These are phyloP conservation scores for Daktulosphaira vitifoliae DNA, from an alignment of 1,140 invertebrate genomes.

Conservation along the genomic window DNA sequence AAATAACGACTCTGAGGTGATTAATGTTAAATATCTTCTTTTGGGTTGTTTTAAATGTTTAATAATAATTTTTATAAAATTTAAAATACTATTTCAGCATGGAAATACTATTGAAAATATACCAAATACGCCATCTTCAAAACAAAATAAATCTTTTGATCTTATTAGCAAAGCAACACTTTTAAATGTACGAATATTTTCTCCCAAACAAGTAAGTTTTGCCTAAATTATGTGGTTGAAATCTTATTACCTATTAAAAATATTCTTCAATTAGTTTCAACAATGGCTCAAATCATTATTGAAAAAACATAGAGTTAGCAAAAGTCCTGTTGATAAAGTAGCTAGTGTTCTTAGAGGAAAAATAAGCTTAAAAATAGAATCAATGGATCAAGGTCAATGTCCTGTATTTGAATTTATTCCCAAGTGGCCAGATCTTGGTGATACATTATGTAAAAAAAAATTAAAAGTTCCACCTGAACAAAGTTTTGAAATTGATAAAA, in stretches of 20 bases:
- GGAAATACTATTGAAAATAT: not conserved
- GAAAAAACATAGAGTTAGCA: not conserved
- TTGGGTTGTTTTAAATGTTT: too few species aligned
- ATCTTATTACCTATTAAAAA: not conserved
- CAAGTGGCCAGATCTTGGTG: slow-evolving; percentile 22
- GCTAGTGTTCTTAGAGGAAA: slow-evolving; percentile 17
- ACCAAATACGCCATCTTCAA: not conserved
- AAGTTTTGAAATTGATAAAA: not conserved
- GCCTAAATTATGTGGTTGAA: too few species aligned
- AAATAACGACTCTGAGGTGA: not conserved
- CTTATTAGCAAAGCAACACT: slow-evolving; percentile 15
- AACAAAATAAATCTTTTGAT: not conserved
- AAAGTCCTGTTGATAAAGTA: slow-evolving; percentile 12
- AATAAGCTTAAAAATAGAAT: slow-evolving; percentile 28
- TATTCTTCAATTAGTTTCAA: slow-evolving; percentile 4
- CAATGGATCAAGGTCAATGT: slow-evolving; percentile 14
- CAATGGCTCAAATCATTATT: slow-evolving; percentile 16
- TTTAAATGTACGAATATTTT: slow-evolving; percentile 19
- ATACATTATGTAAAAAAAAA: slow-evolving; percentile 15
- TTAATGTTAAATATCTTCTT: slow-evolving; percentile 1
- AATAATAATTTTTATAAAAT: too few species aligned
- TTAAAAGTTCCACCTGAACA: not conserved
- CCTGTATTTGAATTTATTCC: slow-evolving; percentile 28
- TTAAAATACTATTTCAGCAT: not conserved
- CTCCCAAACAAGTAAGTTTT: slow-evolving; percentile 1